Evolutionary conservation across 2,113 vertebrate genomes (phyloP).

Genomic region (Barbus barbus): DNA sequence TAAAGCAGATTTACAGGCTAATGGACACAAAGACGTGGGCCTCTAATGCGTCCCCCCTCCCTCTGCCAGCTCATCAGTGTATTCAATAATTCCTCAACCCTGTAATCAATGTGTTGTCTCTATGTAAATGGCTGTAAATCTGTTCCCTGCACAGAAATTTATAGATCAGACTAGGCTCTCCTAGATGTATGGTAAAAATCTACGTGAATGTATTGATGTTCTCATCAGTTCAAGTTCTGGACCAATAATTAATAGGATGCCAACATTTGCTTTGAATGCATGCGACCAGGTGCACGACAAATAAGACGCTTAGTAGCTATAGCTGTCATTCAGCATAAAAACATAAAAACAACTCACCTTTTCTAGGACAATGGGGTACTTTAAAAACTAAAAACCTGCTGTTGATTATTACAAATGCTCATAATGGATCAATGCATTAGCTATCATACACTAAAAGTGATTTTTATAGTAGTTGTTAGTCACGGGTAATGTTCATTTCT

Average conservation of each 20-base stretch:
- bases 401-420: not conserved
- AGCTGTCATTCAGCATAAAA: slow-evolving; percentile 56
- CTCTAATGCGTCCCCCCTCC: slow-evolving; percentile 56
- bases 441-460: not conserved
- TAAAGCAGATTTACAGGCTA: slow-evolving; percentile 70
- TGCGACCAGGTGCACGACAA: slow-evolving; percentile 70
- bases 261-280: slow-evolving; percentile 66
- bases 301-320: slow-evolving; percentile 66
- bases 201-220: slow-evolving; percentile 76
- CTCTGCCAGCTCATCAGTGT: slow-evolving; percentile 53
- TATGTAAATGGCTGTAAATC: slow-evolving; percentile 72
- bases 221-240: slow-evolving; percentile 63
- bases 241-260: slow-evolving; percentile 71
- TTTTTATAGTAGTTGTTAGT: too few relatives aligned
- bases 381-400: not conserved
- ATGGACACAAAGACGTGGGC: slow-evolving; percentile 58
- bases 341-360: slow-evolving; percentile 25
- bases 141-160: slow-evolving; percentile 64
- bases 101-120: slow-evolving; percentile 73
- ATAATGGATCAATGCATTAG: too few relatives aligned
- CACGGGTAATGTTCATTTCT: too few relatives aligned
- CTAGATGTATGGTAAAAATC: slow-evolving; percentile 72
- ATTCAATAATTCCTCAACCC: slow-evolving; percentile 67
- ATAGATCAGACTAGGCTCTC: slow-evolving; percentile 64
- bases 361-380: slow-evolving; percentile 31